Conservation (phyloP, 2,797 vertebrate genomes). For the Odontamblyopus lacepedii region DNA sequence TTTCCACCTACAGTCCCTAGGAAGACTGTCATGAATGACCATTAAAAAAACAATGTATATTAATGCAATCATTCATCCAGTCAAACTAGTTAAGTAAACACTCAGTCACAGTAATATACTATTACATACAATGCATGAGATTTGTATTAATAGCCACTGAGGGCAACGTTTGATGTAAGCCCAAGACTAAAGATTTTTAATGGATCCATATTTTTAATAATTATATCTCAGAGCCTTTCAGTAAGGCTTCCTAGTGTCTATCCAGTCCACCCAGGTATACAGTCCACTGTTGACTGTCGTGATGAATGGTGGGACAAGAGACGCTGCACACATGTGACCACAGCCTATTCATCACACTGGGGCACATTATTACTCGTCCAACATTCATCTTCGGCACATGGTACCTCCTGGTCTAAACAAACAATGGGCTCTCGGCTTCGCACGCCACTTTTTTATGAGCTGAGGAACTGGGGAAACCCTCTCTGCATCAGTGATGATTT, state of each 20-base stretch:
- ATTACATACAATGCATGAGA: too few relatives aligned
- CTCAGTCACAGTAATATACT: too few relatives aligned
- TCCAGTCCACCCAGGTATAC: conserved; percentile 28
- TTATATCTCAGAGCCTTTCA: too few relatives aligned
- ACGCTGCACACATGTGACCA: conserved; percentile 41
- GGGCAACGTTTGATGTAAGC: too few relatives aligned
- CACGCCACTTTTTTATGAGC: conserved; percentile 21
- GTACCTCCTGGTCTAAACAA: conserved; percentile 57
- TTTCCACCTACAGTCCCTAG: too few relatives aligned
- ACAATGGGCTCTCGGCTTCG: conserved; percentile 36
- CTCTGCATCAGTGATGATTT: conserved; percentile 9
- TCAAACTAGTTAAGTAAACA: too few relatives aligned
- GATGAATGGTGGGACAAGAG: conserved; percentile 60
- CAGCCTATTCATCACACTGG: conserved; percentile 66
- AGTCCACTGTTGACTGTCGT: conserved; percentile 19
- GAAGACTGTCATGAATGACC: too few relatives aligned
- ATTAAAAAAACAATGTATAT: too few relatives aligned
- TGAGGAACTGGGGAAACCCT: conserved; percentile 9
- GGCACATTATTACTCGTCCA: conserved; percentile 67
- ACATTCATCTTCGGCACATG: conserved; percentile 65
- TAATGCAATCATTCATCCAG: too few relatives aligned
- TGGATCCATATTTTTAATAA: background rate
- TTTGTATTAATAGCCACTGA: too few relatives aligned
- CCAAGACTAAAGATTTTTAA: background rate
- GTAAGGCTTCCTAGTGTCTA: background rate